A percentile compares a stretch with the other conserved stretches of the same genome.
phyloP scores from a whole-genome alignment of 2,797 vertebrate genomes.

The Sus cebifrons region DNA sequence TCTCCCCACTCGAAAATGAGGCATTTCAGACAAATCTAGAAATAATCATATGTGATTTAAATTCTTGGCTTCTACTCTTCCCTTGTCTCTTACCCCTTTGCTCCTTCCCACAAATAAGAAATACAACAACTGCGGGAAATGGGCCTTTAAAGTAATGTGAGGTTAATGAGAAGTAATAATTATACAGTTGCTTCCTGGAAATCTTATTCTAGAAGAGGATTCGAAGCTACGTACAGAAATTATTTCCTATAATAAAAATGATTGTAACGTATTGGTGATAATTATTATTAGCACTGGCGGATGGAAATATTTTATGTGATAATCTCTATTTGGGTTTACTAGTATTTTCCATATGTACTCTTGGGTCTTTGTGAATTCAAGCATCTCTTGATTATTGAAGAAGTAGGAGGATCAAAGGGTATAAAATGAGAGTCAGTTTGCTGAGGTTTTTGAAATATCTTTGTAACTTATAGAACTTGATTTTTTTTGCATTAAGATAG shows the following conservation, averaged over 20 bases:
- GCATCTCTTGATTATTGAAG: slow-evolving; percentile 68
- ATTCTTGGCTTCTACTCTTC: slow-evolving; percentile 64
- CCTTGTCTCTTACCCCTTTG: slow-evolving; percentile 16
- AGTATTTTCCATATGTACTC: slow-evolving; percentile 18
- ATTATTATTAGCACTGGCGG: slow-evolving; percentile 36
- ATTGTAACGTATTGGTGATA: slow-evolving; percentile 54
- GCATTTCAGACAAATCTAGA: slow-evolving; percentile 67
- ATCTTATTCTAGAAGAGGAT: slow-evolving; percentile 69
- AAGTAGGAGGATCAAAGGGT: not conserved
- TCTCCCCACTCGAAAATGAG: slow-evolving; percentile 50
- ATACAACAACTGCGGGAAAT: slow-evolving; percentile 18
- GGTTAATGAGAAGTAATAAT: slow-evolving; percentile 75
- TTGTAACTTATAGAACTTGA: slow-evolving; percentile 47
- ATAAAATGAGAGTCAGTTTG: slow-evolving; percentile 56
- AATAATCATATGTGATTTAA: slow-evolving; percentile 57
- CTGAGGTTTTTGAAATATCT: slow-evolving; percentile 67
- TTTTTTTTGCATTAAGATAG: slow-evolving; percentile 62
- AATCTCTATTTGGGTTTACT: slow-evolving; percentile 61
- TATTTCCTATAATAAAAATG: slow-evolving; percentile 75
- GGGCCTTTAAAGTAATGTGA: slow-evolving; percentile 68
- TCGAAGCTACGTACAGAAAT: slow-evolving; percentile 63
- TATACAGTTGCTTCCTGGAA: slow-evolving; percentile 52
- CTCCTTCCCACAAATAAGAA: slow-evolving; percentile 51
- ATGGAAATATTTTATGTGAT: slow-evolving; percentile 51
- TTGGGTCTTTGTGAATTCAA: slow-evolving; percentile 53